These are phyloP conservation scores for Orbicella faveolata DNA, from an alignment of 64 coral and sea anemone species.

Conservation along the genomic window DNA sequence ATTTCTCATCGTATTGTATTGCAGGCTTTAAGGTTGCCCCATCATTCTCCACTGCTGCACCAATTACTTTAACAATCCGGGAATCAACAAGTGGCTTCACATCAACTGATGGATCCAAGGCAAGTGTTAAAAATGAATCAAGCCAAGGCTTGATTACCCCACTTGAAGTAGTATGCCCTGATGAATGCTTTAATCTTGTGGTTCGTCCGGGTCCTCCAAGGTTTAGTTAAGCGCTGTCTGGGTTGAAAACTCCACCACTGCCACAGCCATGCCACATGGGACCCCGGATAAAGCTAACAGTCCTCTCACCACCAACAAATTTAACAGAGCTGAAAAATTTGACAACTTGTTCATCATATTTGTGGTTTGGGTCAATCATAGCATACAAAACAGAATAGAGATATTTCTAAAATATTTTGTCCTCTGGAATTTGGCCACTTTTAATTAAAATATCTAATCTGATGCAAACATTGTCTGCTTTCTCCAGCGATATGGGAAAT, in stretches of 20 bases:
- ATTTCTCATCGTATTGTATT: background rate
- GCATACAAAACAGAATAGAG: constrained; percentile 48
- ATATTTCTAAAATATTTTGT: constrained; percentile 77
- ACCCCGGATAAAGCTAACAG: constrained; percentile 64
- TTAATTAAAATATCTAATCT: constrained; percentile 59
- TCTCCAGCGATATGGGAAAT: too few relatives aligned
- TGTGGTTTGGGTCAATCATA: constrained; percentile 34
- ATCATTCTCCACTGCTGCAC: too few relatives aligned
- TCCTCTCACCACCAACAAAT: constrained; percentile 74
- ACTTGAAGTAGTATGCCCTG: background rate
- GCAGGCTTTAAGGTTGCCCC: too few relatives aligned
- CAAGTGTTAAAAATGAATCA: background rate
- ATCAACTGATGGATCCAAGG: background rate
- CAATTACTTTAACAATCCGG: too few relatives aligned
- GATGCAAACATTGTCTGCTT: constrained; percentile 59
- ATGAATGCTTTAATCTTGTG: too few relatives aligned
- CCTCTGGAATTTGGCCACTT: constrained; percentile 49
- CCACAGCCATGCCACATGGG: constrained; percentile 62
- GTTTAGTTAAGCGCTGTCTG: constrained; percentile 46
- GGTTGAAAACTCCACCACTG: constrained; percentile 55
- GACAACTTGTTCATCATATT: constrained; percentile 61
- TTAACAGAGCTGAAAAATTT: constrained; percentile 68
- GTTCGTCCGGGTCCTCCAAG: too few relatives aligned
- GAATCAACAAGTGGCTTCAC: background rate
- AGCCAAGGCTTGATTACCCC: constrained; percentile 4